Percentiles rank a stretch among this genome's conserved stretches.
Conservation (phyloP, 2,797 vertebrate species). For the Todus mexicanus region DNA sequence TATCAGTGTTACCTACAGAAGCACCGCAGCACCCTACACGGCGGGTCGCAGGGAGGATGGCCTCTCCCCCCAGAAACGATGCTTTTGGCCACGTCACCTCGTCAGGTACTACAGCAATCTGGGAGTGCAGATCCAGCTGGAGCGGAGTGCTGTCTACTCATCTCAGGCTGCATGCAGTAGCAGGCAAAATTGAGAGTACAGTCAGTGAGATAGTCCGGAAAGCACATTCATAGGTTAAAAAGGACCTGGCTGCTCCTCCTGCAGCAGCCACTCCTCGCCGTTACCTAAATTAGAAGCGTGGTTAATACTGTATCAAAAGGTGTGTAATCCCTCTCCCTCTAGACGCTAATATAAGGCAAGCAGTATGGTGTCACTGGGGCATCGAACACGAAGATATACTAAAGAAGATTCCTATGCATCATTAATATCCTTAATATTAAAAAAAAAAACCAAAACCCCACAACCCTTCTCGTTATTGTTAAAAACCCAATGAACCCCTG, state of each 20-base stretch:
- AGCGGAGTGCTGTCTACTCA: conserved; percentile 18
- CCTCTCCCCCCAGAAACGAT: not conserved
- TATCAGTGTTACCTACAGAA: conserved; percentile 9
- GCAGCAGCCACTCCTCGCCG: not conserved
- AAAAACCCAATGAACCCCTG: not conserved
- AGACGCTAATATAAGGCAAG: conserved; percentile 63
- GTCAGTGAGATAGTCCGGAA: conserved; percentile 40
- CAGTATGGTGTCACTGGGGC: conserved; percentile 62
- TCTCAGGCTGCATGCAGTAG: conserved; percentile 64
- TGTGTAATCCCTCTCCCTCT: conserved; percentile 37
- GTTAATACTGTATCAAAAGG: conserved; percentile 51
- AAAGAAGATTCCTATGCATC: conserved; percentile 28
- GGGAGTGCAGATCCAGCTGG: conserved; percentile 47
- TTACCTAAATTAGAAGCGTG: conserved; percentile 44
- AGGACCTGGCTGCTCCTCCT: not conserved
- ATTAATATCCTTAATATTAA: not conserved
- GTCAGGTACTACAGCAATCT: conserved; percentile 45
- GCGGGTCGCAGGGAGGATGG: not conserved
- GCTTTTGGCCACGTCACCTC: not conserved
- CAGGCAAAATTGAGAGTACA: conserved; percentile 53
- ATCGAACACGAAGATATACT: conserved; percentile 29
- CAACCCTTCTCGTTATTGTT: not conserved
- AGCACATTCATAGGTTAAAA: conserved; percentile 55
- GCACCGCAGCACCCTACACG: not conserved
- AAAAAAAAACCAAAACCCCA: not conserved